phyloP scores from a whole-genome alignment of 2,113 vertebrate species.

The Varanus salvator region DNA sequence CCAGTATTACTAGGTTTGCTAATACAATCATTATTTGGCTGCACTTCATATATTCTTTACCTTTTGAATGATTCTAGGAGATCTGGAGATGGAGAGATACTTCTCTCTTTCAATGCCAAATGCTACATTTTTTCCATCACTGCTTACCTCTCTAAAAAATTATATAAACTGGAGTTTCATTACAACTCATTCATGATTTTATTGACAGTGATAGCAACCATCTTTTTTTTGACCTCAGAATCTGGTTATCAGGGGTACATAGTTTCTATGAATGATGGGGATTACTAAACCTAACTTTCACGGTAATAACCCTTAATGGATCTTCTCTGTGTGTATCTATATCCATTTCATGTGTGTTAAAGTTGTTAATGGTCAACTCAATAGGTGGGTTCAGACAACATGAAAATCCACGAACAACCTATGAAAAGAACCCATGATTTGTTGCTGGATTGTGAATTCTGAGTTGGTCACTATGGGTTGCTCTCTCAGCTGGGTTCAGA shows the following conservation, averaged over 20 bases:
- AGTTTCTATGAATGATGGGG: not conserved
- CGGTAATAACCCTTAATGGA: not conserved
- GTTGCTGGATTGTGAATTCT: too few species aligned
- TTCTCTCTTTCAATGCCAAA: not conserved
- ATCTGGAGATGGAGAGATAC: not conserved
- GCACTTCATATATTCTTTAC: not conserved
- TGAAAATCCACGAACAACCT: too few species aligned
- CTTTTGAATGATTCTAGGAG: not conserved
- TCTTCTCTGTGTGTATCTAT: not conserved
- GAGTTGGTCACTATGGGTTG: too few species aligned
- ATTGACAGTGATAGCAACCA: not conserved
- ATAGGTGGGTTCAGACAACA: too few species aligned
- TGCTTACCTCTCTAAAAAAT: not conserved
- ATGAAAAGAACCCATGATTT: too few species aligned
- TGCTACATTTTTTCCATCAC: not conserved
- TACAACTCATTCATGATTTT: not conserved
- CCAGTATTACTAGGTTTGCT: not conserved
- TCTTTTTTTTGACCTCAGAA: not conserved
- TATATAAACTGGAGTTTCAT: not conserved
- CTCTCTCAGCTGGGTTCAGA: too few species aligned
- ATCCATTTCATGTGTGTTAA: not conserved
- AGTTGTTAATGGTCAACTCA: not conserved
- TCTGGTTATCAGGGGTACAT: not conserved
- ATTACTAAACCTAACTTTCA: not conserved
- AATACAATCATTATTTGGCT: not conserved